Evolutionary conservation across 2,113 vertebrate species (phyloP), one percentile per base, ranked within the genome.

Genomic region (Macheiramphus alcinus): DNA sequence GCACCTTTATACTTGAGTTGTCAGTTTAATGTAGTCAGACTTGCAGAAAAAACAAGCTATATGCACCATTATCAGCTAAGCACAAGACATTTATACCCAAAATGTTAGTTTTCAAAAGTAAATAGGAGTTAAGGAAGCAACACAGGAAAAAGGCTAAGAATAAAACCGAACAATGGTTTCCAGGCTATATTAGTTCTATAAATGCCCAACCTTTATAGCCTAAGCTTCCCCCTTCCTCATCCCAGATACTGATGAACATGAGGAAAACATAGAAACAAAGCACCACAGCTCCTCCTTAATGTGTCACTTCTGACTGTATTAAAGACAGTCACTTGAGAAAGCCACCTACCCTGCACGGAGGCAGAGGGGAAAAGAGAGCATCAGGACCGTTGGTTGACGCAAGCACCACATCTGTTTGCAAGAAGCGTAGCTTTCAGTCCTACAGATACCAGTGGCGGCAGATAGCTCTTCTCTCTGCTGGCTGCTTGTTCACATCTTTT

Each of bases 391-490:
- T 36, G 21, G 27, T 0, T 56, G 32, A 72, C 25, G 38, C 16
- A 76, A 70, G 15, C 15, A 55, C 17, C 29, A 25, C 3, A 38
- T 20, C 10, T 55, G 52, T 34, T 25, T 40, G 13, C 31, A 59
- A 58, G 21, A 70, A n/a, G 17, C 23, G 45, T 50, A 70, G 72
- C 68, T 86, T 92, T 58, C 61, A 71, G 26, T 58, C 48, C 72
- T 38, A 45, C 20, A 42, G 36, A 3, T 10, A 38, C 0, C 27
- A 62, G 9, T 7, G 18, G 23, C 0, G 0, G 45, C 82, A 90
- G 56, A 47, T 20, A 82, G 61, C 66, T 68, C 45, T 86, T 31
- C 79, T 34, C 68, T 67, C n/a, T 63, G 71, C 45, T 81, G 34
- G 19, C 42, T 87, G 31, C 40, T 50, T 72, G 23, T 42, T 87